phyloP scores from a whole-genome alignment of 2,888 invertebrate species.

The Caprella mutica region DNA sequence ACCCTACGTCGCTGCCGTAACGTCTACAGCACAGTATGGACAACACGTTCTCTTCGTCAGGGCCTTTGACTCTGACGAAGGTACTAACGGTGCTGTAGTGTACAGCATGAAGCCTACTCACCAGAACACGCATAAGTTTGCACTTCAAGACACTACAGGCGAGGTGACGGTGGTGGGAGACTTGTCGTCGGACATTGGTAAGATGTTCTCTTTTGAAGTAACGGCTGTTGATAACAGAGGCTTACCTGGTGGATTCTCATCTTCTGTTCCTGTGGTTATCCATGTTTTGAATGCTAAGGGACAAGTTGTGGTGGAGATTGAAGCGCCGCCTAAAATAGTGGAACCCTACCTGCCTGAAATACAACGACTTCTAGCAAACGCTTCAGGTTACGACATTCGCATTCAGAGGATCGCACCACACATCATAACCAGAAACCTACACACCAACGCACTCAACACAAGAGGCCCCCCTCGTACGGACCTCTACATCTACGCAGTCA shows the following conservation, averaged over 20 bases:
- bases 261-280: conserved; percentile 46
- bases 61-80: conserved; percentile 60
- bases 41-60: conserved; percentile 64
- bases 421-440: neutral
- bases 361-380: conserved; percentile 55
- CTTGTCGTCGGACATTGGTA: conserved; percentile 57
- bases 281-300: conserved; percentile 70
- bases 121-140: conserved; percentile 61
- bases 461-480: conserved; percentile 68
- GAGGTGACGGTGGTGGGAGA: conserved; percentile 53
- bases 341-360: conserved; percentile 60
- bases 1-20: conserved; percentile 70
- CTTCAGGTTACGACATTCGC: conserved; percentile 66
- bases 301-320: conserved; percentile 65
- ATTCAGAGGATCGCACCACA: conserved; percentile 68
- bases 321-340: conserved; percentile 61
- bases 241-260: conserved; percentile 58
- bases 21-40: conserved; percentile 67
- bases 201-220: conserved; percentile 73
- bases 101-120: conserved; percentile 60
- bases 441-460: neutral
- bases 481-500: conserved; percentile 72
- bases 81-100: conserved; percentile 63
- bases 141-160: conserved; percentile 63
- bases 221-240: conserved; percentile 72